Percentiles rank a stretch among this genome's conserved stretches.
phyloP scores from a whole-genome alignment of 2,113 vertebrate genomes.

The Microcebus tavaratra region DNA sequence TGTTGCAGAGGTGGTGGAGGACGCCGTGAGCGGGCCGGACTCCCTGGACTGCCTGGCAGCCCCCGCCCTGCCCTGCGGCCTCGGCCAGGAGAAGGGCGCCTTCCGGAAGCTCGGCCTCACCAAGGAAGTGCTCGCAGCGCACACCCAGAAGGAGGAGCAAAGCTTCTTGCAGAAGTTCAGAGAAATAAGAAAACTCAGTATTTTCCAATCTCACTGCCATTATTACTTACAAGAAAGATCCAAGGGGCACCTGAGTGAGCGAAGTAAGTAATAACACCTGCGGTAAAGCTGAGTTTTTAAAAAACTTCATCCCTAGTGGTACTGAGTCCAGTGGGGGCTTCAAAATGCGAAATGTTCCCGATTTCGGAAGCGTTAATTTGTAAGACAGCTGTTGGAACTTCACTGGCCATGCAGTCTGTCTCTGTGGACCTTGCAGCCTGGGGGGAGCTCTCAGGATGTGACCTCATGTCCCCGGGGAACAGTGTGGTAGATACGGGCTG shows the following conservation, averaged over 20 bases:
- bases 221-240: conserved; percentile 87
- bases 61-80: conserved; percentile 73
- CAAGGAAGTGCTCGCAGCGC: conserved; percentile 95
- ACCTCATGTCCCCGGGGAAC: background rate
- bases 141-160: conserved; percentile 96
- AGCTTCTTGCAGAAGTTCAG: conserved; percentile 91
- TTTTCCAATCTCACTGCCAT: conserved; percentile 89
- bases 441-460: accelerated
- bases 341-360: accelerated
- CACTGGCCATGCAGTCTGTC: accelerated
- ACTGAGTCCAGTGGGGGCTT: accelerated
- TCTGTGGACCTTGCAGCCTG: accelerated
- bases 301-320: accelerated
- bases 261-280: conserved; percentile 38
- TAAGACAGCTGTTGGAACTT: background rate
- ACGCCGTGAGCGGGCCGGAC: conserved; percentile 85
- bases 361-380: accelerated
- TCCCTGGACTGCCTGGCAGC: conserved; percentile 75
- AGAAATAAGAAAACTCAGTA: conserved; percentile 85
- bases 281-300: accelerated
- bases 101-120: conserved; percentile 94
- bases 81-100: conserved; percentile 88
- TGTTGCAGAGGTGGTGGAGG: conserved; percentile 91
- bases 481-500: accelerated
- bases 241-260: conserved; percentile 80